Evolutionary conservation across 2,888 invertebrate genomes (phyloP), one percentile per base, ranked within the genome.

Genomic region (Drosophila atripex): DNA sequence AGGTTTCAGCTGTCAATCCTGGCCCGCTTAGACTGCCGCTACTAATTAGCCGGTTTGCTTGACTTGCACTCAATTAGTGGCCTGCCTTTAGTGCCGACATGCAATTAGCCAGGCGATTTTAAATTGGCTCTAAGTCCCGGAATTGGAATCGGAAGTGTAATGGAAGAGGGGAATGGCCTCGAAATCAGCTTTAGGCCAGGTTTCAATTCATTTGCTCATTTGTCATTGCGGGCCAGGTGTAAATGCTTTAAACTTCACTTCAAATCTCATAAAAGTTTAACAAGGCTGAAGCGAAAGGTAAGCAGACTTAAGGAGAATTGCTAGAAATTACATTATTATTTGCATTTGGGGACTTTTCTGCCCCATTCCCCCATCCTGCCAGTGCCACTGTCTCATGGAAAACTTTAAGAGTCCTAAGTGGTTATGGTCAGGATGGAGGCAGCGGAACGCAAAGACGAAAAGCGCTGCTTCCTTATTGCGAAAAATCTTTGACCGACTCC

Each of bases 31-130:
- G 75, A 60, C 69, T 68, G 80, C 63, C 59, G 57, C 38, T 46
- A 80, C 75, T 80, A 80, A 80, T 80, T 80, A 80, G 75, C 64
- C 73, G 57, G 73, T 83, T 65, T 73, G 75, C 69, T 71, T 73
- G 73, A 80, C 66, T 75, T 71, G 78, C 80, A 73, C 80, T 79
- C 77, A 80, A 83, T 83, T 80, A 78, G 71, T 69, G 75, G 66
- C 38, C 46, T 61, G 35, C 57, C 52, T 32, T 55, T 63, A 71
- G 59, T 73, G 30, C 45, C 64, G 73, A 21, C 77, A 61, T 71
- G 80, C 80, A 80, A 80, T 83, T 80, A 80, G 72, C 70, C 53
- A 7, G 30, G 18, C 56, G 41, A 72, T 41, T 71, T 70, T 54
- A 57, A 45, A 56, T 71, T 61, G 55, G 39, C 28, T 35, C 61